Base-by-base conservation (phyloP, 2,888 invertebrate species). In the Argyra leucocephala region DNA sequence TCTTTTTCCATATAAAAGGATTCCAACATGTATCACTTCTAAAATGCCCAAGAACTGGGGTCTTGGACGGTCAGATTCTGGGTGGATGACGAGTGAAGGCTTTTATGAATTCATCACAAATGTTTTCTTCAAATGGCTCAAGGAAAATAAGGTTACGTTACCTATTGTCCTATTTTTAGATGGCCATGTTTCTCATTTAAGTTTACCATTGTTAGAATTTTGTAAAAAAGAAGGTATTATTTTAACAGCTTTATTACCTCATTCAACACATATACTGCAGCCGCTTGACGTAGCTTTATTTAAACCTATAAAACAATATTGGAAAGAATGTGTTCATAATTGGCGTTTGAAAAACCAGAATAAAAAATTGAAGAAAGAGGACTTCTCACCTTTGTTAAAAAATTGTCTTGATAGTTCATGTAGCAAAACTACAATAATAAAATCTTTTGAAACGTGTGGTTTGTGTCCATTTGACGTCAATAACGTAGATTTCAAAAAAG, bases 61-160 rank as follows among this genome's bases (percentile, higher is more conserved):
- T 59, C 65, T 77, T 36, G 79, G 78, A 66, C 75, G 73, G 67
- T 75, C 76, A 3, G 78, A 80, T 15, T 74, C 68, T 63, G 78
- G 78, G 4, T 80, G 23, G 67, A 61, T 61, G 61, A 57, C 26
- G 12, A 5, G 61, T 57, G 61, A 36, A 24, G 18, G 57, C 1
- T 57, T 61, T 57, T 48, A 24, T 21, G 64, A 64, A 57, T 61
- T 26, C 22, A 48, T 61, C 9, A 15, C 61, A 3, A 48, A 57
- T 26, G 15, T 61, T 57, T 64, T 64, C 21, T 26, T 18, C 12
- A 2, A 73, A 48, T 80, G 77, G 77, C 22, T 59, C 7, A n/a
- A 59, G 12, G 12, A 23, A 12, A 2, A 59, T 10, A 59, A 59
- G 1, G 31, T 31, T 10, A 31, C 7, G 9, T 23, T 22, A 1